A percentile compares a stretch with the other conserved stretches of the same genome.
phyloP scores from a whole-genome alignment of 1,140 invertebrate species.

The Ephestia elutella region DNA sequence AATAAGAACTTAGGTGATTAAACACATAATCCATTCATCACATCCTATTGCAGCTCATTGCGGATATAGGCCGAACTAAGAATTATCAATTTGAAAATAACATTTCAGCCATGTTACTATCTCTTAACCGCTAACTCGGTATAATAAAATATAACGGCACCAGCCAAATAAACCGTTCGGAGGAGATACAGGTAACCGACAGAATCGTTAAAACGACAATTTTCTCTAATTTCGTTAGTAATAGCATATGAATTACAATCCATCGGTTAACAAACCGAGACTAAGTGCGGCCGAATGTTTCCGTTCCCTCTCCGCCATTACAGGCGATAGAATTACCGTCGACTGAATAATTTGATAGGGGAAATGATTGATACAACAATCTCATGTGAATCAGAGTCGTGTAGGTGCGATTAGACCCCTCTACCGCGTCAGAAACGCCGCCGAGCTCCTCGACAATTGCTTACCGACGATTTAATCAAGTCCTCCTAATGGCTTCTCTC shows the following conservation, averaged over 20 bases:
- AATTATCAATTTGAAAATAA: too few species aligned
- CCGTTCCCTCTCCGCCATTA: slow-evolving; percentile 50
- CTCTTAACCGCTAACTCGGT: neutral
- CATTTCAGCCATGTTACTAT: neutral
- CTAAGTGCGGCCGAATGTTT: slow-evolving; percentile 63
- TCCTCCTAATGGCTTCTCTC: slow-evolving; percentile 65
- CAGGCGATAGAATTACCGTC: slow-evolving; percentile 63
- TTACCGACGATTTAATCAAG: slow-evolving; percentile 69
- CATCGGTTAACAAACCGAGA: slow-evolving; percentile 64
- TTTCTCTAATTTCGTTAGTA: slow-evolving; percentile 34
- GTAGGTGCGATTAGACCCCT: slow-evolving; percentile 56
- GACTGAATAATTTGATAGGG: slow-evolving; percentile 71
- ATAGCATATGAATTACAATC: slow-evolving; percentile 62
- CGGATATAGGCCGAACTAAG: too few species aligned
- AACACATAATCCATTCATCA: too few species aligned
- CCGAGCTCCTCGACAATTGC: slow-evolving; percentile 50
- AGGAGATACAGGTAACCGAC: neutral
- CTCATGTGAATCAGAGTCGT: slow-evolving; percentile 67
- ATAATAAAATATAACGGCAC: neutral
- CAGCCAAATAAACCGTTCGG: neutral
- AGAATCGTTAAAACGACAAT: slow-evolving; percentile 16
- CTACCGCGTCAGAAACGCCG: slow-evolving; percentile 45
- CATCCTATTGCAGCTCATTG: too few species aligned
- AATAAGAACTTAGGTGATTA: too few species aligned
- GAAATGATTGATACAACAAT: slow-evolving; percentile 73